Base-by-base conservation (phyloP, 1,140 invertebrate genomes). In the Aphidius gifuensis region DNA sequence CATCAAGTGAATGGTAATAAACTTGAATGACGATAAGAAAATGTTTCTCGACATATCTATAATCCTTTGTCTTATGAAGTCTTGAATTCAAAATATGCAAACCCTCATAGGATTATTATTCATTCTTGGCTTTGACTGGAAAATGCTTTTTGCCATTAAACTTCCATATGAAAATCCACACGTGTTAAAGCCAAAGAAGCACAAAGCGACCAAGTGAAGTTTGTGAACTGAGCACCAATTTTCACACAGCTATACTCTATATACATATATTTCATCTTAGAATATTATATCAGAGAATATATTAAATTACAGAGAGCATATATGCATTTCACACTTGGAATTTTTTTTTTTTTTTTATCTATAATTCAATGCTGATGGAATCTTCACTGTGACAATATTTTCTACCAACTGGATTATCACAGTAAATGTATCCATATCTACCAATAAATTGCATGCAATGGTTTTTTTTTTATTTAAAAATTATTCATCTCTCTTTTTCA, bases 271-370 rank as follows among this genome's bases (percentile, higher is more conserved):
- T 61, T 61, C 63, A 64, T 67, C 69, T 68, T 67, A 66, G 70
- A 73, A 72, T 73, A 72, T 73, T 72, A 73, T 72, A 73, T 73
- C 64, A 72, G 70, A 65, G 66, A 65, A 64, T 72, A 67, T 66
- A 70, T 69, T 71, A 73, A 32, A 32, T 32, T 32, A 32, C 23
- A 32, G 23, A 32, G 23, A 32, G 23, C 23, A 32, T 3, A 32
- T 72, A 68, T 62, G 45, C 56, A 46, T 54, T 11, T 62, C 60
- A 55, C 58, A 46, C 38, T 50, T 64, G 16, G 46, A 46, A 42
- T 32, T 40, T 9, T 21, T 23, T 40, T 11, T 40, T 11, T 42
- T 50, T 58, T 50, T 48, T 50, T 9, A 21, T 56, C 60, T 56
- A 45, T 57, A 45, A 16, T 16, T 16, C 16, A 16, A 16, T 62